Evolutionary conservation across 2,797 vertebrate genomes (phyloP), one percentile per base, ranked within the genome.

Genomic region (Crax fasciolata): DNA sequence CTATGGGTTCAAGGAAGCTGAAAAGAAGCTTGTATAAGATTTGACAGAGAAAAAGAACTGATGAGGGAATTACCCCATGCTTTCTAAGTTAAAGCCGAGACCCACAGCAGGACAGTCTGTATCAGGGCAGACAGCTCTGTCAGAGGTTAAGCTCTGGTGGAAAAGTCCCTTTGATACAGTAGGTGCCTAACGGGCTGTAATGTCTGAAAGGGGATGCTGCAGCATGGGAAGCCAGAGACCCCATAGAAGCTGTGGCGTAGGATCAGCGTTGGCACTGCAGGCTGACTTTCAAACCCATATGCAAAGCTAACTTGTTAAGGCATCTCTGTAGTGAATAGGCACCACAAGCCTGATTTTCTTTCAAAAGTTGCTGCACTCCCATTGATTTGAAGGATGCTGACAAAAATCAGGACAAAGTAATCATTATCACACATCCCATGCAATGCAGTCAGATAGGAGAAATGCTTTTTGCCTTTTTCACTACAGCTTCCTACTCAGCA

Each of bases 201-300:
- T 25, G 23, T 16, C 24, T 61, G 55, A 82, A 92, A 57, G 67
- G 44, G 0, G 30, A 61, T 9, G 32, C 9, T 90, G 18, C 1
- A 1, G 41, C 11, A 38, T 28, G 13, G 66, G 35, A 18, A 39
- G 54, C 54, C 66, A 89, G 61, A 74, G 70, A 10, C 30, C 19
- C 10, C 9, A 19, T 35, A 52, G 35, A 63, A 63, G 17, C 7
- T 32, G 44, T 0, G 1, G 58, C 1, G 0, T 5, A 63, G 39
- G 44, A 72, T 39, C 44, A 35, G 17, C 6, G 17, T 0, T 11
- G 11, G 32, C 35, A 30, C 49, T 27, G 9, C 49, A 76, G 38
- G 16, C 7, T 2, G 0, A 25, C 52, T 44, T 84, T 43, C 61
- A 86, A 88, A 74, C 30, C 20, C 8, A 8, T 24, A 52, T 25